A percentile compares a stretch with the other conserved stretches of the same genome.
Conservation (phyloP, 2,888 invertebrate genomes). For the Eupeodes luniger region DNA sequence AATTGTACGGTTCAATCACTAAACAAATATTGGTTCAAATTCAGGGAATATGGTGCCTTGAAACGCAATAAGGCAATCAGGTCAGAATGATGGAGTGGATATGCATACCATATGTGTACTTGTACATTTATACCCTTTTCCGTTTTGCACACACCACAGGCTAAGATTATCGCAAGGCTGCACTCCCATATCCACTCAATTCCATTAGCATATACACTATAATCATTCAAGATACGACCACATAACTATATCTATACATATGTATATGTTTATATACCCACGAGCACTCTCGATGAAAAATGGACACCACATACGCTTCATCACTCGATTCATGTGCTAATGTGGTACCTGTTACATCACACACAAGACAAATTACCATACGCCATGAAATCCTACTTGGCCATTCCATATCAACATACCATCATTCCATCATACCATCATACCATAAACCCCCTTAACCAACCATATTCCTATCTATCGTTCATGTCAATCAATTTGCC, state of each 20-base stretch:
- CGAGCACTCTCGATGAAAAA: slow-evolving; percentile 21
- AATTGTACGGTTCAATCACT: slow-evolving; percentile 28
- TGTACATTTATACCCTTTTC: not conserved
- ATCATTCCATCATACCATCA: too few relatives aligned
- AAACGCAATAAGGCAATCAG: slow-evolving; percentile 50
- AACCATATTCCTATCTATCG: not conserved
- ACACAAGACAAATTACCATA: slow-evolving; percentile 58
- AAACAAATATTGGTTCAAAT: slow-evolving; percentile 31
- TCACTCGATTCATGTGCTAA: slow-evolving; percentile 24
- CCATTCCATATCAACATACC: not conserved
- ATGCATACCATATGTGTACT: not conserved
- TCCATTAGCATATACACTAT: slow-evolving; percentile 49
- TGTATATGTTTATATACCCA: not conserved
- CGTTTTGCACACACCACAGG: slow-evolving; percentile 14
- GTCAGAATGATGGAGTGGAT: slow-evolving; percentile 30
- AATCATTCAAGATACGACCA: slow-evolving; percentile 27
- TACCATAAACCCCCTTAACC: not conserved
- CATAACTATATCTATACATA: not conserved
- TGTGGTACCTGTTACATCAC: slow-evolving; percentile 62
- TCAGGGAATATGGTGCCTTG: not conserved
- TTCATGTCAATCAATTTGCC: slow-evolving; percentile 53
- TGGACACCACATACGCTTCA: slow-evolving; percentile 40
- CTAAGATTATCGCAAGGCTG: slow-evolving; percentile 34
- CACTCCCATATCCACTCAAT: slow-evolving; percentile 47
- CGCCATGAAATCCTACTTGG: slow-evolving; percentile 33